Evolutionary conservation across 2,113 vertebrate genomes (phyloP), one percentile per base, ranked within the genome.

Genomic region (Platanista minor): DNA sequence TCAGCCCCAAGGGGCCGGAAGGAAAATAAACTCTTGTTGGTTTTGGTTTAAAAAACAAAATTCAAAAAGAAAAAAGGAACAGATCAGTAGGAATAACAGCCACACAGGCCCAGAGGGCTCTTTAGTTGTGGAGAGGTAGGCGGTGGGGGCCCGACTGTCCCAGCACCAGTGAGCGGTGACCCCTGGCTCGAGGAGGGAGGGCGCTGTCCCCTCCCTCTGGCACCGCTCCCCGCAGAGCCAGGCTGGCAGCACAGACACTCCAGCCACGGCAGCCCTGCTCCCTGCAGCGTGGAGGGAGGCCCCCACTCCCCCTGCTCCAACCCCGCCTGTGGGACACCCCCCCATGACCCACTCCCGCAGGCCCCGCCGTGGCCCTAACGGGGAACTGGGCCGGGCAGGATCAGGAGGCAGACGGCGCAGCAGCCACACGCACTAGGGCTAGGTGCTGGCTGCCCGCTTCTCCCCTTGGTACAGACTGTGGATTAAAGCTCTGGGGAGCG

Each of bases 401-500:
- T 62, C 5, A n/a, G 91, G 96, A 97, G 96, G 97, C 94, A 97
- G 96, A 97, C 78, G 11, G 80, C 84, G 95, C 85, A 72, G 93
- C 86, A 95, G 89, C 92, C 61, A 74, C 74, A 86, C 52, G 15
- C 7, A 17, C 59, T 6, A 3, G 82, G 95, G 59, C 41, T 39
- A 6, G 41, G 87, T 61, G 2, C 67, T 17, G 10, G 49, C 88
- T 74, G 66, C 61, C 93, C 92, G 87, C 95, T 85, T 89, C 94
- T 98, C 97, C 93, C 89, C 98, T 95, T 95, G 96, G 96, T 98
- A 94, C 86, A 95, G 95, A 97, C 95, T 97, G 96, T 84, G 33
- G 43, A 61, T 96, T 97, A 97, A 97, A 98, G 98, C 95, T 97
- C 96, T 94, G 93, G 97, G 84, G 91, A 82, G 98, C 97, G 96